Evolutionary conservation across 2,797 vertebrate genomes (phyloP).

Genomic region (Catharus ustulatus): DNA sequence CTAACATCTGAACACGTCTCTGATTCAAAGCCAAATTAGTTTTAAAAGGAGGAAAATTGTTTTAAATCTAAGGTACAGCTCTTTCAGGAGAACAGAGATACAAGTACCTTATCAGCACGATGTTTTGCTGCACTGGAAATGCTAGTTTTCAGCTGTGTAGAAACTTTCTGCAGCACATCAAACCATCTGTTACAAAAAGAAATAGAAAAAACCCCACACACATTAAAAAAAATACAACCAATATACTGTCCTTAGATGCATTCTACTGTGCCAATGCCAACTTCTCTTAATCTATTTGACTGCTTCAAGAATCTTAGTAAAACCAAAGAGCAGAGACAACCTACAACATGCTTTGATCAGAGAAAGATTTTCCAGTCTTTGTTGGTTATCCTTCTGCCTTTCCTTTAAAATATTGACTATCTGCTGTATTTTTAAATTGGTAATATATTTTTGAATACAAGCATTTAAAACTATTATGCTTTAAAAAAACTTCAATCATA

Average conservation of each 20-base stretch:
- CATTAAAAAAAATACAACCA: background rate
- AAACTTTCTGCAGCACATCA: constrained; percentile 96
- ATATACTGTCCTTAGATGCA: background rate
- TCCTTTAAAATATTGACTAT: background rate
- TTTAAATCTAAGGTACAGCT: background rate
- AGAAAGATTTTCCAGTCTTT: background rate
- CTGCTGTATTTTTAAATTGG: background rate
- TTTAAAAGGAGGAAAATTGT: background rate
- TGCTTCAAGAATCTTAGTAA: background rate
- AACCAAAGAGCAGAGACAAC: background rate
- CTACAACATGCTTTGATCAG: background rate
- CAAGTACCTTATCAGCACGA: constrained; percentile 91
- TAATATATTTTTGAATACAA: background rate
- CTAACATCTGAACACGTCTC: background rate
- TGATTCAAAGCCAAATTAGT: constrained; percentile 1
- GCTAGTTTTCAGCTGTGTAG: constrained; percentile 88
- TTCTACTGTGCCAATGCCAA: background rate
- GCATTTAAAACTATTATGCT: background rate
- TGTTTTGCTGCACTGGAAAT: constrained; percentile 88
- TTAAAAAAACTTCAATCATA: background rate
- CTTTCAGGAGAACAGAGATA: background rate
- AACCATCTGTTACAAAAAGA: constrained; percentile 87
- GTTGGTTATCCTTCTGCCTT: background rate
- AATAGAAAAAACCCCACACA: accelerated
- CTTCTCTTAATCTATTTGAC: background rate